Base-by-base conservation (phyloP, 1,140 invertebrate genomes). In the Leptinotarsa lineolata region DNA sequence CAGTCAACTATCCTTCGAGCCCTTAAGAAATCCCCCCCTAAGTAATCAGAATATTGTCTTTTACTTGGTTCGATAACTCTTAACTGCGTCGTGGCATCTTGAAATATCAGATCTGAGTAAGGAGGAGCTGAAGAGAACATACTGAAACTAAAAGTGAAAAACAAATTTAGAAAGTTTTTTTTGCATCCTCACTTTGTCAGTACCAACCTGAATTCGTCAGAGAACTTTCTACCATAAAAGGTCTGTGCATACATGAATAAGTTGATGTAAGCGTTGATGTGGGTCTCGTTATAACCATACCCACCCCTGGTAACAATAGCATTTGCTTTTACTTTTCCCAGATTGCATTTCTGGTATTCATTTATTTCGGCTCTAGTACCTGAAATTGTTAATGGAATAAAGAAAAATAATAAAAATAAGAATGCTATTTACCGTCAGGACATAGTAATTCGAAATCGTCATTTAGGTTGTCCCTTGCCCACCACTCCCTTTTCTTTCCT, bases 391-490 rank as follows among this genome's bases (percentile, higher is more conserved):
- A 30, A 48, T 68, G 11, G 15, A 70, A 48, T 21, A 44, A 12
- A 48, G 2, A 58, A 68, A 66, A 68, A 48, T 45, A 2, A 15
- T 15, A 54, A n/a, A 54, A 54, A 54, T n/a, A 13, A n/a, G 15
- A 16, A 18, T 54, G n/a, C 4, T n/a, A 72, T 58, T 66, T 87
- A 87, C 96, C 97, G 86, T 98, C 96, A 4, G 95, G 92, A 84
- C 97, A 99, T 2, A 99, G 85, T 2, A 99, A 85, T 83, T 99
- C 94, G 84, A 96, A 97, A 83, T 99, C 97, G 79, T 95, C 93
- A 1, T 91, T 91, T 22, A 98, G 88, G 20, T 96, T 90, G 82
- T 98, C 97, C 20, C 97, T 86, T 0, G 97, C 95, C 97, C 97
- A 99, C 87, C 90, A 94, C 82, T 96, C 94, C 72, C 89, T 88